Evolutionary conservation across 2,113 vertebrate genomes (phyloP).

Genomic region (Cairina moschata): DNA sequence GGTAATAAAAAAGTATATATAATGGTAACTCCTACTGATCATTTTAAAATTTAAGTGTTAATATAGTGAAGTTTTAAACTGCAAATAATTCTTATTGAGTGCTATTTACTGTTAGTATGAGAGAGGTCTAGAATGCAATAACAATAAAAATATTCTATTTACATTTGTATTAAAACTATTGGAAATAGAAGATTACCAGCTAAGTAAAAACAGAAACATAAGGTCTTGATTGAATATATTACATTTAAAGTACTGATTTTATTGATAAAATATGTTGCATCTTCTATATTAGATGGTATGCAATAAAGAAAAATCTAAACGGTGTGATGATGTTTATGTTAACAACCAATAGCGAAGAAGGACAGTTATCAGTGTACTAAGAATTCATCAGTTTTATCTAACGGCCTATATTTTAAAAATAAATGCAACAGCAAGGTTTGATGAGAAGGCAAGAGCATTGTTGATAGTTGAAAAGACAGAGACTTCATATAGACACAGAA

Average conservation of each 20-base stretch:
- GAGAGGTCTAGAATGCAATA: background rate
- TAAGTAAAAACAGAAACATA: constrained; percentile 23
- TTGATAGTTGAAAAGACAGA: background rate
- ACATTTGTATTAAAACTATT: background rate
- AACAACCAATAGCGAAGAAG: background rate
- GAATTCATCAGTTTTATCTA: background rate
- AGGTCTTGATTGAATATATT: background rate
- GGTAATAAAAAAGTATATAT: background rate
- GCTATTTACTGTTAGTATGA: background rate
- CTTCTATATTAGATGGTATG: background rate
- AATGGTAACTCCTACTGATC: background rate
- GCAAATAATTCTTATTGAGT: background rate
- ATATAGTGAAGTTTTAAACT: background rate
- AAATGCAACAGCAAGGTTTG: background rate
- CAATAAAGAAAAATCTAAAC: constrained; percentile 17
- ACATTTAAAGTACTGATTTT: background rate
- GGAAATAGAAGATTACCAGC: background rate
- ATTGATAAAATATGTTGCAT: constrained; percentile 23
- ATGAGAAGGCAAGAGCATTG: background rate
- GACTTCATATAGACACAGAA: background rate
- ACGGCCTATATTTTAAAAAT: background rate
- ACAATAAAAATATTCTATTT: background rate
- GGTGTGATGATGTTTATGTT: background rate
- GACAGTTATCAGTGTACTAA: background rate
- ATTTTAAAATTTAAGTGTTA: background rate